Evolutionary conservation across 2,888 invertebrate genomes (phyloP), one percentile per base, ranked within the genome.

Genomic region (Drosophila infuscata): DNA sequence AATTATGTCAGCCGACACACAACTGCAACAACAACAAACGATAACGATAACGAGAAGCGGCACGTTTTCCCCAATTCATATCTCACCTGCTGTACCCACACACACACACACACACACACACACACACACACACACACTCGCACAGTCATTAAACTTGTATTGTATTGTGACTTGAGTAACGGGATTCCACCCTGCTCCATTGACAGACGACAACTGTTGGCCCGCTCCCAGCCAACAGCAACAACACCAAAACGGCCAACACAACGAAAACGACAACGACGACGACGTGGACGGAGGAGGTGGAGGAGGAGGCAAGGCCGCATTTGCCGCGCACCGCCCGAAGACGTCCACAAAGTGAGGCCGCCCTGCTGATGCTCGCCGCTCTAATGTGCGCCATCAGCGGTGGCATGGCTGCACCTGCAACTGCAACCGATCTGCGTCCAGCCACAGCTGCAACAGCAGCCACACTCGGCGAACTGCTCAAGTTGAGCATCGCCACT

Each of bases 221-320:
- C 82, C 81, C 74, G 81, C 88, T 69, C 61, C 69, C 76, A 70
- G 86, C 87, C 87, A 77, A 48, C 70, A 66, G 20, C 63, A 68
- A 63, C 52, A 81, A 36, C 57, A 74, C n/a, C 84, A 91, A 90
- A 83, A 92, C 92, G 92, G 92, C 91, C 76, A 83, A 76, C 74
- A 69, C 78, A 74, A 70, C 65, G 70, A 63, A 60, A 62, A 57
- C 62, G 52, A 33, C 60, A 72, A 43, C 63, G 60, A 38, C 60
- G 70, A 64, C 70, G 78, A 29, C 71, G 70, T 25, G 25, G 25
- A 70, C 71, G 75, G 46, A 46, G 25, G 25, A 25, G 25, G 25
- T 3, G 25, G 20, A 1, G 75, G 46, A 46, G 75, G 46, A 46
- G 46, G 75, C 64, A 75, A 57, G 32, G 64, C 61, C 61, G 67